phyloP scores from a whole-genome alignment of 2,888 invertebrate genomes.

The Meliscaeva auricollis region DNA sequence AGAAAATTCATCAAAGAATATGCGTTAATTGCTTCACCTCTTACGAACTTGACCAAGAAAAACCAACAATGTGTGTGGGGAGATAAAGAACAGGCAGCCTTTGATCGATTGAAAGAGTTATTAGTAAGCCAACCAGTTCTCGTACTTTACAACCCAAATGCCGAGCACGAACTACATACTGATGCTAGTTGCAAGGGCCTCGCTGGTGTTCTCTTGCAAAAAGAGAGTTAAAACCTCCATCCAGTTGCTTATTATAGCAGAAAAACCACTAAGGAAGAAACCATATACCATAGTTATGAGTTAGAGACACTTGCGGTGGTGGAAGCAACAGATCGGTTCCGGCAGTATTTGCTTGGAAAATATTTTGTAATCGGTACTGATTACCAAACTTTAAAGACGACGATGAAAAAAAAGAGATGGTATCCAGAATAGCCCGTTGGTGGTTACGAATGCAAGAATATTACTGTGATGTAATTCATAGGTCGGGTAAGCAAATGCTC shows the following conservation, averaged over 20 bases:
- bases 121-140: neutral
- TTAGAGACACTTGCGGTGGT: slow-evolving; percentile 6
- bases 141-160: neutral
- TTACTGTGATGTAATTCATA: slow-evolving; percentile 23
- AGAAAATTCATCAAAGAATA: slow-evolving; percentile 77
- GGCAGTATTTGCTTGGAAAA: slow-evolving; percentile 70
- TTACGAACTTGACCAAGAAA: neutral
- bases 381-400: slow-evolving; percentile 41
- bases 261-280: slow-evolving; percentile 52
- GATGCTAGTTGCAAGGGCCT: neutral
- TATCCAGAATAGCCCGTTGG: slow-evolving; percentile 71
- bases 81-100: neutral
- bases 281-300: slow-evolving; percentile 77
- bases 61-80: neutral
- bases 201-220: neutral
- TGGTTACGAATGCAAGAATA: slow-evolving; percentile 37
- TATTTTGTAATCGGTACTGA: slow-evolving; percentile 23
- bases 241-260: slow-evolving; percentile 44
- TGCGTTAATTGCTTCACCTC: neutral
- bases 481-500: slow-evolving; percentile 64
- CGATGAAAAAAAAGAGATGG: slow-evolving; percentile 43
- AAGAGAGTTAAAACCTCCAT: neutral
- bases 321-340: slow-evolving; percentile 37
- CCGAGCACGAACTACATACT: neutral
- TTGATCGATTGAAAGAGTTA: neutral